Conservation (phyloP, 2,797 vertebrate species). For the Gallinago nigripennis region DNA sequence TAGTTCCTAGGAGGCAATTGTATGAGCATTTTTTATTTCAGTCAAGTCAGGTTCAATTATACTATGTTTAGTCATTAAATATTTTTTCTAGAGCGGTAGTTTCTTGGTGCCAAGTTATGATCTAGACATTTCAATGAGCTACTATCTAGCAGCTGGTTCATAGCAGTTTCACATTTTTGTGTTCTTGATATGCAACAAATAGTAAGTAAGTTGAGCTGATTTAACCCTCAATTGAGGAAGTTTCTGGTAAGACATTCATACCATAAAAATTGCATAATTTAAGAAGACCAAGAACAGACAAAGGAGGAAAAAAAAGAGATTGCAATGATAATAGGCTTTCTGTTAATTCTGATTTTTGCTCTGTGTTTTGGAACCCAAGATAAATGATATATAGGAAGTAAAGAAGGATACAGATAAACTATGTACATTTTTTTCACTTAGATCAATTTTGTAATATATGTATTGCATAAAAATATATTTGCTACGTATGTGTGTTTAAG, state of each 20-base stretch:
- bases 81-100: neutral
- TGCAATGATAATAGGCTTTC: neutral
- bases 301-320: neutral
- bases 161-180: neutral
- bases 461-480: neutral
- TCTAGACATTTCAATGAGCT: neutral
- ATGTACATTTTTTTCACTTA: neutral
- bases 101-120: neutral
- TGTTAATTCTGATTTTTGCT: neutral
- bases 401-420: neutral
- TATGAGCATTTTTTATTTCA: neutral
- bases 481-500: neutral
- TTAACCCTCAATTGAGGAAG: neutral
- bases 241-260: neutral
- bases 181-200: neutral
- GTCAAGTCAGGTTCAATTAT: neutral
- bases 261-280: neutral
- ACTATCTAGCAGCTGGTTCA: neutral
- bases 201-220: neutral
- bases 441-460: neutral
- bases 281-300: neutral
- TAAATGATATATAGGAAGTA: neutral
- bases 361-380: neutral
- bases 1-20: neutral
- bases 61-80: neutral